phyloP scores from a whole-genome alignment of 2,113 vertebrate species.

The Ochotona princeps region DNA sequence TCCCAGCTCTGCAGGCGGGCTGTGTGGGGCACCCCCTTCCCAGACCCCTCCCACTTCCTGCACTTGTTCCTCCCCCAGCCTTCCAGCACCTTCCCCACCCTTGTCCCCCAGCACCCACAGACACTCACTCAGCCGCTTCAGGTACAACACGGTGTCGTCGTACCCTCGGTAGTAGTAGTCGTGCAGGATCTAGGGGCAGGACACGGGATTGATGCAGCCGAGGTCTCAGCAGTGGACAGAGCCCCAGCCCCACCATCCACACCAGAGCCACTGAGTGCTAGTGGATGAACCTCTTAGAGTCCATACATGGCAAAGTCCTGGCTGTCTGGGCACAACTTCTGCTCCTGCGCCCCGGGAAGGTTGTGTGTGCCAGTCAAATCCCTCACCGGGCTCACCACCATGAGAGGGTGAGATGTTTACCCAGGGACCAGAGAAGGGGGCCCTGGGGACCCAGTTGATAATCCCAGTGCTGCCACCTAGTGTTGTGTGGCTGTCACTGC shows the following conservation, averaged over 20 bases:
- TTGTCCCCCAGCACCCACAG: not conserved
- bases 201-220: not conserved
- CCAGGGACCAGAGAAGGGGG: not conserved
- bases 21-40: accelerated
- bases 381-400: too few relatives aligned
- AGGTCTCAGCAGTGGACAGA: accelerated
- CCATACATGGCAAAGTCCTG: not conserved
- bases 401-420: not conserved
- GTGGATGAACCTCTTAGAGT: not conserved
- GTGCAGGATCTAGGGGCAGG: constrained; percentile 81
- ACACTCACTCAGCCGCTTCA: constrained; percentile 87
- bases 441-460: not conserved
- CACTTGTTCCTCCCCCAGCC: too few relatives aligned
- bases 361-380: not conserved
- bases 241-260: accelerated
- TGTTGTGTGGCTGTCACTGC: not conserved
- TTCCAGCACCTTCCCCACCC: not conserved
- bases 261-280: too few relatives aligned
- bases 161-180: constrained; percentile 87
- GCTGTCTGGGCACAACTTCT: not conserved
- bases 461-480: not conserved
- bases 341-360: accelerated
- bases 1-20: not conserved
- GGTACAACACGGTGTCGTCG: constrained; percentile 84
- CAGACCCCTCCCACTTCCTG: not conserved